phyloP scores from a whole-genome alignment of 2,113 vertebrate species.

The Misgurnus mizolepis region DNA sequence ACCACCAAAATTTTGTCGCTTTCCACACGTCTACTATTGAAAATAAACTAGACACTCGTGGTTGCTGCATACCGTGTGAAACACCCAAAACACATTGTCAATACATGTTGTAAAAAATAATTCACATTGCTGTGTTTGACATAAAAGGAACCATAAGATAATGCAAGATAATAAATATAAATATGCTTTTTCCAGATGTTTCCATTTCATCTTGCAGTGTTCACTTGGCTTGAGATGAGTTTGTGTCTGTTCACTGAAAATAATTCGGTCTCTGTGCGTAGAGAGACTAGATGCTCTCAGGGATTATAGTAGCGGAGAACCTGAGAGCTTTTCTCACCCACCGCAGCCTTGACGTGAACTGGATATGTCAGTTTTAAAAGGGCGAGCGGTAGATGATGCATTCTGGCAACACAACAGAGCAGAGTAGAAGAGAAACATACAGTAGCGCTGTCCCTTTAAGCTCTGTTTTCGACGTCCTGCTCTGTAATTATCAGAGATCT shows the following conservation, averaged over 20 bases:
- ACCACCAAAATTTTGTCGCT: too few species aligned
- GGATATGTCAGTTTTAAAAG: constrained; percentile 33
- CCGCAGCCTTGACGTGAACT: constrained; percentile 27
- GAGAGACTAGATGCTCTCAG: constrained; percentile 15
- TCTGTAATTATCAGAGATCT: constrained; percentile 67
- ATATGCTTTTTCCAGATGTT: too few species aligned
- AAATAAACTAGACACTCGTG: too few species aligned
- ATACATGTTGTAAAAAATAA: too few species aligned
- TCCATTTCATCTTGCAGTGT: background rate
- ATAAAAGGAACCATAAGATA: too few species aligned
- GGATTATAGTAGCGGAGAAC: constrained; percentile 20
- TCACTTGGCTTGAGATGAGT: background rate
- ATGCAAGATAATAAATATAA: too few species aligned
- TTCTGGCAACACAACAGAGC: constrained; percentile 15
- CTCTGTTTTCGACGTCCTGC: constrained; percentile 50
- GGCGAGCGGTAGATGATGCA: constrained; percentile 24
- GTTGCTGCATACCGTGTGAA: too few species aligned
- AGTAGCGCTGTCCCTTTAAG: constrained; percentile 6
- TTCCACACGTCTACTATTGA: too few species aligned
- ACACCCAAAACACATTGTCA: too few species aligned
- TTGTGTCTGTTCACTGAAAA: background rate
- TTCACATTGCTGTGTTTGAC: too few species aligned
- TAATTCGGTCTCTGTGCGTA: background rate
- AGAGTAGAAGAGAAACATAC: constrained; percentile 16
- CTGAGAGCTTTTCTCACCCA: constrained; percentile 31